Evolutionary conservation across 2,888 invertebrate species (phyloP).

Genomic region (Leptothorax acervorum): DNA sequence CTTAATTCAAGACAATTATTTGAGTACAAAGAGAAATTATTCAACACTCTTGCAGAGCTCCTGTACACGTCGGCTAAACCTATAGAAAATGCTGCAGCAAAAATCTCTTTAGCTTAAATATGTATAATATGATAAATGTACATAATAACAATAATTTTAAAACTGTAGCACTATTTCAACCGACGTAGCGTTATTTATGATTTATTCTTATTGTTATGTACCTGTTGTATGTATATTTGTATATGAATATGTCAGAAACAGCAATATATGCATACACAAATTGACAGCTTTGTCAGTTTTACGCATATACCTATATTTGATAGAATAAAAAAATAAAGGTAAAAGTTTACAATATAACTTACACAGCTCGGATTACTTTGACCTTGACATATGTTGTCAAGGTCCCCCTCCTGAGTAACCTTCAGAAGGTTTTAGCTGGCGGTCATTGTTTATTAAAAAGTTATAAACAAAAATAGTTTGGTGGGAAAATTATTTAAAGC

Average conservation of each 20-base stretch:
- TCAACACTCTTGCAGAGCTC: conserved; percentile 73
- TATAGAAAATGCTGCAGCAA: not conserved
- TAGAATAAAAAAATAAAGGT: not conserved
- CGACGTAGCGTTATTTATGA: not conserved
- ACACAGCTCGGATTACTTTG: too few relatives aligned
- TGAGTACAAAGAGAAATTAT: conserved; percentile 73
- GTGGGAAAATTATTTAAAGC: too few relatives aligned
- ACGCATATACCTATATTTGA: not conserved
- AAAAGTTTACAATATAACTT: too few relatives aligned
- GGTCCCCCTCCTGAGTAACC: too few relatives aligned
- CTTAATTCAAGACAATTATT: conserved; percentile 58
- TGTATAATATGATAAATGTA: not conserved
- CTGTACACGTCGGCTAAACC: conserved; percentile 65
- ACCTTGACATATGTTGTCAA: too few relatives aligned
- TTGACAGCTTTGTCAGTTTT: not conserved
- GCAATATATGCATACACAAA: not conserved
- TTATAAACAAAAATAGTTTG: too few relatives aligned
- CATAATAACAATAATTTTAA: conserved; percentile 25
- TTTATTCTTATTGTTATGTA: conserved; percentile 17
- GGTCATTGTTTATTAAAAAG: too few relatives aligned
- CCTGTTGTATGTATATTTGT: not conserved
- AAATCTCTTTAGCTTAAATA: conserved; percentile 14
- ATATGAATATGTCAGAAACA: not conserved
- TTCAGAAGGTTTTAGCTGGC: too few relatives aligned
- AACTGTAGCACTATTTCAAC: not conserved